Evolutionary conservation across 1,140 invertebrate species (phyloP).

Genomic region (Grapholita molesta): DNA sequence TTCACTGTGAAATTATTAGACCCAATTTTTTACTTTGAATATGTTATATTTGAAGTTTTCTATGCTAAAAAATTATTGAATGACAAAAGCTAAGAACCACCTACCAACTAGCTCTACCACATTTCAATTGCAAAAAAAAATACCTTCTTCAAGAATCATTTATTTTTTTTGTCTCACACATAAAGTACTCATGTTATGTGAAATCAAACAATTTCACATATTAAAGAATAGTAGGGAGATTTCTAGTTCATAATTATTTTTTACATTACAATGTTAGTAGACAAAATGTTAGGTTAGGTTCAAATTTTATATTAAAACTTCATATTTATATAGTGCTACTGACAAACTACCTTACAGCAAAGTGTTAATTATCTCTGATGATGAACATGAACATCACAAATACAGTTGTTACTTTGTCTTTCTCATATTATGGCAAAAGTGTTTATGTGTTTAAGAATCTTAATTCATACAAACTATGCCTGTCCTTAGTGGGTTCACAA

Average conservation of each 20-base stretch:
- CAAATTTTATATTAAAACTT: background rate
- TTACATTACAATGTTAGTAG: background rate
- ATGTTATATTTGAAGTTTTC: background rate
- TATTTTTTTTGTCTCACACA: too few species aligned
- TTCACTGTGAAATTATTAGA: conserved; percentile 14
- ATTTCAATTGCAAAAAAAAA: too few species aligned
- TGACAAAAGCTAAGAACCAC: too few species aligned
- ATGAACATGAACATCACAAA: background rate
- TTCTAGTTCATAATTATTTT: too few species aligned
- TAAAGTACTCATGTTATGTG: too few species aligned
- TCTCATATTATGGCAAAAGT: background rate
- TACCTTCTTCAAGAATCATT: too few species aligned
- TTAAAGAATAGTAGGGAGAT: too few species aligned
- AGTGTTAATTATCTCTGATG: background rate
- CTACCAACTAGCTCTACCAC: too few species aligned
- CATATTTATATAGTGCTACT: background rate
- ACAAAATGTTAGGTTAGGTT: background rate
- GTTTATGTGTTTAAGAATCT: background rate
- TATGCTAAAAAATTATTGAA: too few species aligned
- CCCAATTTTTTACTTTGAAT: background rate
- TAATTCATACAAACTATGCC: background rate
- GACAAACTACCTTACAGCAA: background rate
- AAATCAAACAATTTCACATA: too few species aligned
- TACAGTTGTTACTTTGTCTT: background rate
- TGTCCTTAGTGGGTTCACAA: background rate